A percentile compares a stretch with the other conserved stretches of the same genome.
These are phyloP conservation scores for Anomalospiza imberbis DNA, from an alignment of 2,797 vertebrate species.

Conservation along the genomic window DNA sequence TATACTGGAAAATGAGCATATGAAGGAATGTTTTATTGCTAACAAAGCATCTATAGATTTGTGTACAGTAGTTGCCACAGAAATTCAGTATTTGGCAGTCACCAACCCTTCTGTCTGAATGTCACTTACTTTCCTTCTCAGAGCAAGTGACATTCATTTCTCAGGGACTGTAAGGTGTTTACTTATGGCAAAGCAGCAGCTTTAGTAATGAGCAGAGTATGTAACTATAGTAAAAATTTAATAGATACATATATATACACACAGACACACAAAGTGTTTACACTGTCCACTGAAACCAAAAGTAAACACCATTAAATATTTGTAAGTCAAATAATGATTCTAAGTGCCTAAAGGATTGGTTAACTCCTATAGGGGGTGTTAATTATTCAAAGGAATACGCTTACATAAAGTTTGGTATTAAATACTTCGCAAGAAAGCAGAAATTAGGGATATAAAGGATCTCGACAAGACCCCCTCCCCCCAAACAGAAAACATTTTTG, in stretches of 20 bases:
- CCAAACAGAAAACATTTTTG: neutral
- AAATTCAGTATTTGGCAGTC: neutral
- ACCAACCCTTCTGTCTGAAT: conserved; percentile 10
- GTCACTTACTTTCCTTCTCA: neutral
- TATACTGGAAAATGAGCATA: conserved; percentile 24
- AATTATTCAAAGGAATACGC: neutral
- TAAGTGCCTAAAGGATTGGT: neutral
- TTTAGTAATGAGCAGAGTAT: neutral
- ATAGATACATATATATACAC: neutral
- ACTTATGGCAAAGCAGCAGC: conserved; percentile 49
- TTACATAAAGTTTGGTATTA: conserved; percentile 11
- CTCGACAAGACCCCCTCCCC: conserved; percentile 21
- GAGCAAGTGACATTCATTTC: conserved; percentile 24
- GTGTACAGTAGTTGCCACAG: neutral
- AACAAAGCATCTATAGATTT: neutral
- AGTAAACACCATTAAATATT: conserved; percentile 46
- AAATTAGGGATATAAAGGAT: conserved; percentile 4
- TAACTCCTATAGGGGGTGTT: neutral
- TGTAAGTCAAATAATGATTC: neutral
- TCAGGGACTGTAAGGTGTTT: conserved; percentile 2
- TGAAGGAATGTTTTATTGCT: conserved; percentile 4
- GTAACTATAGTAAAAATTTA: neutral
- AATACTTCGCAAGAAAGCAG: conserved; percentile 40
- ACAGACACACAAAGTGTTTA: neutral
- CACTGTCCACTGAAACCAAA: conserved; percentile 43